These are phyloP conservation scores for Caiman crocodilus DNA, from an alignment of 2,797 vertebrate species.

Conservation along the genomic window DNA sequence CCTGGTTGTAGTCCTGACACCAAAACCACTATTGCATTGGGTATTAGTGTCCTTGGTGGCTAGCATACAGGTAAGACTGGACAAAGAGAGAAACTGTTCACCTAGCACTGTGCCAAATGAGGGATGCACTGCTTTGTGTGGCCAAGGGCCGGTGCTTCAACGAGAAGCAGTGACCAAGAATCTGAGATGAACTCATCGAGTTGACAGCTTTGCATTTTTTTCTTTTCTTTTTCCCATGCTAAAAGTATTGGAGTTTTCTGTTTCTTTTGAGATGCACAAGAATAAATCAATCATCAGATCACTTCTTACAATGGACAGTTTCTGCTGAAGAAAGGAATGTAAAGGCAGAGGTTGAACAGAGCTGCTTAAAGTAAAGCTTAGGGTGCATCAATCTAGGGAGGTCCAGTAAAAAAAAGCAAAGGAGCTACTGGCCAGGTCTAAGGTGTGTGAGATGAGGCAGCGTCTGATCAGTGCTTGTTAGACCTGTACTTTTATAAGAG, in stretches of 20 bases:
- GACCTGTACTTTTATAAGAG: background rate
- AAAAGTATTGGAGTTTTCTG: background rate
- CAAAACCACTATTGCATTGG: background rate
- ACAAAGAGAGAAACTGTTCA: background rate
- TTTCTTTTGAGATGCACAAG: background rate
- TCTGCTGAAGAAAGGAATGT: background rate
- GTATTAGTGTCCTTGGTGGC: background rate
- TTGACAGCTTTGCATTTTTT: background rate
- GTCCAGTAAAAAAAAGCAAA: background rate
- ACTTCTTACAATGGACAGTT: background rate
- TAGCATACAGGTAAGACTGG: background rate
- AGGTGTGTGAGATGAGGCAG: background rate
- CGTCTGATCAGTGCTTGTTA: background rate
- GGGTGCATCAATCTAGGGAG: background rate
- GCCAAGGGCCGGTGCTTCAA: background rate
- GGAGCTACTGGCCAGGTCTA: background rate
- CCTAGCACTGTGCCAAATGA: background rate
- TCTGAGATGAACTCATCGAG: background rate
- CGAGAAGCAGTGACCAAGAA: background rate
- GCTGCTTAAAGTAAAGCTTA: background rate
- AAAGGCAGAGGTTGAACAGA: background rate
- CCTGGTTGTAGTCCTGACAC: no score
- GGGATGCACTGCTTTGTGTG: background rate
- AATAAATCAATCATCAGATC: background rate
- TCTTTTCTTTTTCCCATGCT: background rate